Evolutionary conservation across 2,888 invertebrate species (phyloP).

Genomic region (Rotaria sp.): DNA sequence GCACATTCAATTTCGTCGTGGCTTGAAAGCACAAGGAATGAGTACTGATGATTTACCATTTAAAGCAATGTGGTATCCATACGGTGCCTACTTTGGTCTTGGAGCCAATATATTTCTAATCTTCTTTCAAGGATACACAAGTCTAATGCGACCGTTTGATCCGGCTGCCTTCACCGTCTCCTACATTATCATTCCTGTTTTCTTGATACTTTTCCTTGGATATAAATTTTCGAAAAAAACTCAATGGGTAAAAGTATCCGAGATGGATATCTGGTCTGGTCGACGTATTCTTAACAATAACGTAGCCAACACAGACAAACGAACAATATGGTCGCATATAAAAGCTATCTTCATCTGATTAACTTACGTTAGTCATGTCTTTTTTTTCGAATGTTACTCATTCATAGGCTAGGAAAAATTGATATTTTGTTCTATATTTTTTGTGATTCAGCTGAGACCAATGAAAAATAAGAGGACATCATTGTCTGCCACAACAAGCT

Average conservation of each 20-base stretch:
- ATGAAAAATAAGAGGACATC: too few relatives aligned
- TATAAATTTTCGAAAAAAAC: not conserved
- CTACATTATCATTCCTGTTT: not conserved
- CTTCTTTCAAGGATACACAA: not conserved
- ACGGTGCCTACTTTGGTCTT: not conserved
- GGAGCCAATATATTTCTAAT: not conserved
- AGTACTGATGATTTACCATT: not conserved
- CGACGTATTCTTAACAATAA: not conserved
- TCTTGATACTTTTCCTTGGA: not conserved
- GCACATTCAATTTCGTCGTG: slow-evolving; percentile 29
- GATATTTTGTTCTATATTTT: too few relatives aligned
- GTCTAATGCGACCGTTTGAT: not conserved
- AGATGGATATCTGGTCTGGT: not conserved
- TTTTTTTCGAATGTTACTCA: too few relatives aligned
- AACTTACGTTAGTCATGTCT: too few relatives aligned
- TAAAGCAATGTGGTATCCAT: not conserved
- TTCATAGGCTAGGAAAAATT: too few relatives aligned
- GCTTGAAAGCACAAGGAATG: not conserved
- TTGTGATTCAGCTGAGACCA: too few relatives aligned
- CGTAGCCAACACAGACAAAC: not conserved
- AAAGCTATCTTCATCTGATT: not conserved
- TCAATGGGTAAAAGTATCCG: not conserved
- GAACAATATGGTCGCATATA: not conserved
- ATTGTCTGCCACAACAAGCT: too few relatives aligned
- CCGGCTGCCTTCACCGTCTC: not conserved